Evolutionary conservation across 2,888 invertebrate genomes (phyloP), one percentile per base, ranked within the genome.

Genomic region (Leptinotarsa haldemani): DNA sequence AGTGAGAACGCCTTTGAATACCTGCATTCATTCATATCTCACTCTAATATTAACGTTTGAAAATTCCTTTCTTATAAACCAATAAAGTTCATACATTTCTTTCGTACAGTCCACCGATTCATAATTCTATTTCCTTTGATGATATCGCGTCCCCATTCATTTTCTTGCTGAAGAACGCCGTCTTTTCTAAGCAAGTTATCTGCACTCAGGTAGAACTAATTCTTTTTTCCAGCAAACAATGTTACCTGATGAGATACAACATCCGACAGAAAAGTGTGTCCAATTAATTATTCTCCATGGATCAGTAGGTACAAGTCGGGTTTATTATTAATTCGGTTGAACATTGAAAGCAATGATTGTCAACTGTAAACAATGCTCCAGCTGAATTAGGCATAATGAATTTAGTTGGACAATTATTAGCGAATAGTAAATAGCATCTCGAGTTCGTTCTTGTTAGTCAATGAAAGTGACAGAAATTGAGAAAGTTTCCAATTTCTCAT

Each of bases 71-170:
- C 1, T 2, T 40, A 40, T 40, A 12, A 40, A 40, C 9, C 40
- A 40, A 40, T 40, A 40, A 40, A 40, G 40, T 56, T 56, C 16
- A 20, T 22, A 22, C 2, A 20, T 22, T 56, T 13, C 56, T 22
- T 56, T 56, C 15, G 13, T 22, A 13, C 22, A 9, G 13, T 20
- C 12, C 22, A 56, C 20, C 20, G 20, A 18, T 56, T 22, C 22
- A 56, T 56, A 22, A 22, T 56, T 4, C 56, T 4, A 22, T 22
- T 22, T 22, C 15, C 20, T 52, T 22, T 20, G 22, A 56, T 22
- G 25, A 25, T 56, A 69, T 58, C 69, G 69, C 69, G 56, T 65
- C 53, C 69, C 65, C 7, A 69, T 64, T 56, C 56, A 72, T 65
- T 65, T 73, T 64, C 63, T 64, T 18, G 40, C 71, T 52, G 50